Conservation (phyloP, 2,888 invertebrate genomes). For the Ectropis crepuscularia region DNA sequence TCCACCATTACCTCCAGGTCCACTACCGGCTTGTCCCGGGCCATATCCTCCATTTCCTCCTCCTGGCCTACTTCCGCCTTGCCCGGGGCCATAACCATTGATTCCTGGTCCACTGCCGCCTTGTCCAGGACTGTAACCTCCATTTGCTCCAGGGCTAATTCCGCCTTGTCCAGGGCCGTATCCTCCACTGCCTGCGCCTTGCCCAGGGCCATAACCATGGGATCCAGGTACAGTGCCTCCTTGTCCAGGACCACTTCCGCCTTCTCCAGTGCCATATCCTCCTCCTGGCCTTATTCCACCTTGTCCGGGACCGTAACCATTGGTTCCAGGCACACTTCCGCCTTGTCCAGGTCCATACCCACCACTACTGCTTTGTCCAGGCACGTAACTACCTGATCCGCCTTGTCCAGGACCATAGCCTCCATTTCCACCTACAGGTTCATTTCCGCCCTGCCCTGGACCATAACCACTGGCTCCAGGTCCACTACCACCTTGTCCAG, state of each 20-base stretch:
- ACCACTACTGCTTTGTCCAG: constrained; percentile 22
- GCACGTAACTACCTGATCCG: neutral
- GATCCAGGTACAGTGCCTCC: neutral
- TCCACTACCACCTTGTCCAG: constrained; percentile 17
- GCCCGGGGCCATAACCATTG: constrained; percentile 26
- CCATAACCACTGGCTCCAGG: constrained; percentile 14
- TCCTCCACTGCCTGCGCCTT: constrained; percentile 24
- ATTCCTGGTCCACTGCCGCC: constrained; percentile 1
- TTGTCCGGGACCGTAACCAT: constrained; percentile 26
- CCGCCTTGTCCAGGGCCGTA: constrained; percentile 32
- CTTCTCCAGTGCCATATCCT: constrained; percentile 31
- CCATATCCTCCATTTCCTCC: constrained; percentile 30
- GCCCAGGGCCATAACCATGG: constrained; percentile 8
- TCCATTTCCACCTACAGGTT: neutral
- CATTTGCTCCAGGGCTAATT: constrained; percentile 23
- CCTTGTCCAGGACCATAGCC: constrained; percentile 14
- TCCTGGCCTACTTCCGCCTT: constrained; percentile 11
- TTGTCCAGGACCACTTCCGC: constrained; percentile 8
- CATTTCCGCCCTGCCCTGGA: constrained; percentile 22
- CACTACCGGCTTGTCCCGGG: constrained; percentile 24
- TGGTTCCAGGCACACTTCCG: constrained; percentile 3
- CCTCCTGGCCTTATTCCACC: constrained; percentile 15
- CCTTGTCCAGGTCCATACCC: constrained; percentile 38
- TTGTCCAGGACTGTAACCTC: constrained; percentile 37
- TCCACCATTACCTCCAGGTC: constrained; percentile 28